These are phyloP conservation scores for Drosophila watanabei DNA, from an alignment of 1,140 invertebrate genomes.

Conservation along the genomic window DNA sequence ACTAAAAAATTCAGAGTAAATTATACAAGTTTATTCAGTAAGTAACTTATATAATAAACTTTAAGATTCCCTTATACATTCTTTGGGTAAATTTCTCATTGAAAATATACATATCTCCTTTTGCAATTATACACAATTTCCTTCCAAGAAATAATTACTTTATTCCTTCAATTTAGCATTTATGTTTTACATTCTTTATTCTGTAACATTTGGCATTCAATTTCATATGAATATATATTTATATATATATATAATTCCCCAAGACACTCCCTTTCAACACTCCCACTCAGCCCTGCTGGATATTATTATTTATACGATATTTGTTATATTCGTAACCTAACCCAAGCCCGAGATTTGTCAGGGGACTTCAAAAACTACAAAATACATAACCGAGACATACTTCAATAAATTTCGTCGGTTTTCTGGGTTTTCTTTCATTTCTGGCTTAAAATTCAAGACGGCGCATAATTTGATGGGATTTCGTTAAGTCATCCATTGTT, in stretches of 20 bases:
- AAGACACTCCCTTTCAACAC: constrained; percentile 19
- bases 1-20: too few species aligned
- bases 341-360: constrained; percentile 40
- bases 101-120: not conserved
- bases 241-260: not conserved
- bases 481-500: constrained; percentile 72
- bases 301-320: constrained; percentile 18
- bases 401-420: constrained; percentile 40
- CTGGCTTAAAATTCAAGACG: constrained; percentile 74
- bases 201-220: constrained; percentile 2
- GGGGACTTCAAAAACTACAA: constrained; percentile 39
- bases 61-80: not conserved
- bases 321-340: constrained; percentile 30
- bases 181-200: constrained; percentile 2
- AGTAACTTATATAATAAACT: too few species aligned
- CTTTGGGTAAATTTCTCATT: not conserved
- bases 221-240: not conserved
- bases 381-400: constrained; percentile 24
- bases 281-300: constrained; percentile 7
- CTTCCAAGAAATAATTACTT: not conserved
- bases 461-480: constrained; percentile 80
- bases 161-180: not conserved
- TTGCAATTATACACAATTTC: not conserved
- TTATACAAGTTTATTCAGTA: not conserved
- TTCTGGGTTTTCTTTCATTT: constrained; percentile 45